Evolutionary conservation across 2,113 vertebrate genomes (phyloP).

Genomic region (Syngnathus floridae): DNA sequence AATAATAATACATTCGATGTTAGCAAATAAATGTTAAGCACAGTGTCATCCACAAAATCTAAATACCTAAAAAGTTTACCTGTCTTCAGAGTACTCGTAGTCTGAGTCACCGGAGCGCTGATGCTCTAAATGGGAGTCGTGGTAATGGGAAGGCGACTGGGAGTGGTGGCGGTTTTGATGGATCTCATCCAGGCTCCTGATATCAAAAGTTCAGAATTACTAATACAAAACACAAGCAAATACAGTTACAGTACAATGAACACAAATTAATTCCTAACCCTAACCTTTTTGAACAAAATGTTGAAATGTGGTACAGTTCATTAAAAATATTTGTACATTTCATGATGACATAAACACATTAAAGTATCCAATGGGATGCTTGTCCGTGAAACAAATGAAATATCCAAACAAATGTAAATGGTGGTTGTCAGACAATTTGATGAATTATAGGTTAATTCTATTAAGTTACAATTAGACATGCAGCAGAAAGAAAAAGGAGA

Average conservation of each 20-base stretch:
- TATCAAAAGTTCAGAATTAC: conserved; percentile 9
- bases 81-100: conserved; percentile 96
- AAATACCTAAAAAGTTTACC: conserved; percentile 68
- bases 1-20: too few relatives aligned
- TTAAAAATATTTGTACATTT: background rate
- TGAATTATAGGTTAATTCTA: too few relatives aligned
- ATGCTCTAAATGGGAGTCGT: conserved; percentile 82
- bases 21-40: background rate
- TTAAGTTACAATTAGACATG: too few relatives aligned
- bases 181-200: conserved; percentile 98
- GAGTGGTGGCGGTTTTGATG: conserved; percentile 90
- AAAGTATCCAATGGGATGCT: background rate
- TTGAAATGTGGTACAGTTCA: background rate
- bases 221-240: background rate
- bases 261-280: background rate
- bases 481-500: too few relatives aligned
- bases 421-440: too few relatives aligned
- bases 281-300: background rate
- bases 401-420: background rate
- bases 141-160: conserved; percentile 87
- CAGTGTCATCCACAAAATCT: too few relatives aligned
- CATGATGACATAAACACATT: background rate
- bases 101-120: conserved; percentile 84
- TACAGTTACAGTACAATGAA: background rate
- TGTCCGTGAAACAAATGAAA: background rate